Percentiles rank a stretch among this genome's conserved stretches.
Evolutionary conservation across 2,113 vertebrate genomes (phyloP).

Genomic region (Redunca redunca): DNA sequence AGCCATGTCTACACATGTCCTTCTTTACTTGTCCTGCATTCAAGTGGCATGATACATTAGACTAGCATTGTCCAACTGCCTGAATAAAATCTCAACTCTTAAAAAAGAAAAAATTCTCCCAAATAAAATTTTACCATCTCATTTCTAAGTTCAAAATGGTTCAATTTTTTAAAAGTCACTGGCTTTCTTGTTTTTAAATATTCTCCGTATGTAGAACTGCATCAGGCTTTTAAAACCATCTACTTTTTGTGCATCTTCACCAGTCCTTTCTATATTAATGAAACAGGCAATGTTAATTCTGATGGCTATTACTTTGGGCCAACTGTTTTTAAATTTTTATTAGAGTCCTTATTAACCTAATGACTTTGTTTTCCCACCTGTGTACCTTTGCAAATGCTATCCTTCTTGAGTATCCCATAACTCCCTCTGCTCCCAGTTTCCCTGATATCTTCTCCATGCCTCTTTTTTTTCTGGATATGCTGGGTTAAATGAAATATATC

Average conservation of each 20-base stretch:
- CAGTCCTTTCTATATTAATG: neutral
- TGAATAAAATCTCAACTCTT: neutral
- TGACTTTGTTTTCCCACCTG: neutral
- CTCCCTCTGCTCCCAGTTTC: neutral
- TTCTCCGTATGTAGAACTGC: neutral
- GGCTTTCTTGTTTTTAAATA: neutral
- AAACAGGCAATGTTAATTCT: neutral
- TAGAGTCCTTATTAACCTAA: neutral
- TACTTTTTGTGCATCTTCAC: neutral
- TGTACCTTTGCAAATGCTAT: neutral
- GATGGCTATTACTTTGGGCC: neutral
- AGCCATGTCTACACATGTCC: neutral
- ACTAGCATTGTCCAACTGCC: neutral
- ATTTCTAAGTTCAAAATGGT: neutral
- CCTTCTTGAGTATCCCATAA: neutral
- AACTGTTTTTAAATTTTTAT: neutral
- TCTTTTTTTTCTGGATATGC: neutral
- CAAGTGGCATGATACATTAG: neutral
- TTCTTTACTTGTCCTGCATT: neutral
- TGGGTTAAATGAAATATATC: no score
- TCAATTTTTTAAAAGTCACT: neutral
- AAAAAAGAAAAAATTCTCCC: constrained; percentile 14
- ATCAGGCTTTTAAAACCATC: neutral
- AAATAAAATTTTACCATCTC: neutral
- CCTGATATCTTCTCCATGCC: neutral